A percentile compares a stretch with the other conserved stretches of the same genome.
Conservation (phyloP, 2,113 vertebrate species). For the Oryzias curvinotus region DNA sequence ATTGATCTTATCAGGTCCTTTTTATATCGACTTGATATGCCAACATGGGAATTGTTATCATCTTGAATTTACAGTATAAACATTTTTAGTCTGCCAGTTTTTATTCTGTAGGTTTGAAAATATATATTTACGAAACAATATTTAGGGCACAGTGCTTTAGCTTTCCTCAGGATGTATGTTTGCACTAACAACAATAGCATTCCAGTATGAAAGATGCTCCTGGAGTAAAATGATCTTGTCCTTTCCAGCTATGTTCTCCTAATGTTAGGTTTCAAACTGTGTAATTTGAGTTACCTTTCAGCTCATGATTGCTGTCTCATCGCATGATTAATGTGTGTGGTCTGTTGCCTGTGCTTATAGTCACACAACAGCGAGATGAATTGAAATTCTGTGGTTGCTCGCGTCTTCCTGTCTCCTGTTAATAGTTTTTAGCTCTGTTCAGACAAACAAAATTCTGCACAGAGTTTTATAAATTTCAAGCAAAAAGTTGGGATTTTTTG, state of each 20-base stretch:
- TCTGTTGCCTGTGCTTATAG: slow-evolving; percentile 47
- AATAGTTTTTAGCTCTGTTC: slow-evolving; percentile 15
- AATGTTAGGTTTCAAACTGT: slow-evolving; percentile 55
- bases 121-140: background rate
- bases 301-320: slow-evolving; percentile 48
- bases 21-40: too few relatives aligned
- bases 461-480: background rate
- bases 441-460: slow-evolving; percentile 7
- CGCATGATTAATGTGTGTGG: slow-evolving; percentile 49
- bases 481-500: slow-evolving; percentile 3
- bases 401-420: slow-evolving; percentile 48
- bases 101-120: background rate
- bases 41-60: too few relatives aligned
- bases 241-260: slow-evolving; percentile 32
- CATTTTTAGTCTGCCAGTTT: background rate
- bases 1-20: too few relatives aligned
- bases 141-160: background rate
- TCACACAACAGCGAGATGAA: slow-evolving; percentile 30
- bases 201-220: slow-evolving; percentile 3
- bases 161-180: background rate
- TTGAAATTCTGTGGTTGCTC: slow-evolving; percentile 37
- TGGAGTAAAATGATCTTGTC: slow-evolving; percentile 20
- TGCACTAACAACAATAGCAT: slow-evolving; percentile 24
- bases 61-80: background rate
- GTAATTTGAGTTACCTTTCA: slow-evolving; percentile 51